A percentile compares a stretch with the other conserved stretches of the same genome.
These are phyloP conservation scores for Psammodynastes pulverulentus DNA, from an alignment of 2,113 vertebrate species.

Conservation along the genomic window DNA sequence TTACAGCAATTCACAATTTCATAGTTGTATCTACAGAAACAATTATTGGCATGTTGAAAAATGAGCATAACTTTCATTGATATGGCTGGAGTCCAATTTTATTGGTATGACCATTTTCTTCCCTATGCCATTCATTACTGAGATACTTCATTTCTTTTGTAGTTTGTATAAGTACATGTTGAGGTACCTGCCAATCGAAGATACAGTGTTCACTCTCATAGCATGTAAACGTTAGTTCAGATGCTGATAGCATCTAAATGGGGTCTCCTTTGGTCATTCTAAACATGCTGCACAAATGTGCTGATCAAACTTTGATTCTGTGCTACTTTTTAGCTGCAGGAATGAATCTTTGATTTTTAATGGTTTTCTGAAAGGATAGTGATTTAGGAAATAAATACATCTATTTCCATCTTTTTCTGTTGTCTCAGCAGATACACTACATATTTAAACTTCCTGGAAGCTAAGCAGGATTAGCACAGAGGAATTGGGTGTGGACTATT, in stretches of 20 bases:
- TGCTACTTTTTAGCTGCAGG: no score
- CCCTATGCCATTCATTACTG: not conserved
- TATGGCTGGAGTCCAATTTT: no score
- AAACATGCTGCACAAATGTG: no score
- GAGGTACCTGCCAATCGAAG: not conserved
- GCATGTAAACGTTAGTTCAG: not conserved
- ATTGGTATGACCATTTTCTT: not conserved
- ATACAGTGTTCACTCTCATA: not conserved
- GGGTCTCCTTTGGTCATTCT: no score
- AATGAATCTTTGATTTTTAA: no score
- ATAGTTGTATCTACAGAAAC: no score
- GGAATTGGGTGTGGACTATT: not conserved
- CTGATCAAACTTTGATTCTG: no score
- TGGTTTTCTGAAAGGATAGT: no score
- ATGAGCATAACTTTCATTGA: not conserved
- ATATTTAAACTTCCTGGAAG: not conserved
- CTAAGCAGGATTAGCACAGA: not conserved
- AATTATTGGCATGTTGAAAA: not conserved
- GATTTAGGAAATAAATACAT: no score
- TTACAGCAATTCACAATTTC: not conserved
- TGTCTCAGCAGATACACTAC: not conserved
- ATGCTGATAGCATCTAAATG: no score
- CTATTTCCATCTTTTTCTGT: no score
- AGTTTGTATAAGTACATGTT: not conserved
- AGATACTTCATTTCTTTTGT: not conserved